phyloP scores from a whole-genome alignment of 2,797 vertebrate species.

The Danio aesculapii region DNA sequence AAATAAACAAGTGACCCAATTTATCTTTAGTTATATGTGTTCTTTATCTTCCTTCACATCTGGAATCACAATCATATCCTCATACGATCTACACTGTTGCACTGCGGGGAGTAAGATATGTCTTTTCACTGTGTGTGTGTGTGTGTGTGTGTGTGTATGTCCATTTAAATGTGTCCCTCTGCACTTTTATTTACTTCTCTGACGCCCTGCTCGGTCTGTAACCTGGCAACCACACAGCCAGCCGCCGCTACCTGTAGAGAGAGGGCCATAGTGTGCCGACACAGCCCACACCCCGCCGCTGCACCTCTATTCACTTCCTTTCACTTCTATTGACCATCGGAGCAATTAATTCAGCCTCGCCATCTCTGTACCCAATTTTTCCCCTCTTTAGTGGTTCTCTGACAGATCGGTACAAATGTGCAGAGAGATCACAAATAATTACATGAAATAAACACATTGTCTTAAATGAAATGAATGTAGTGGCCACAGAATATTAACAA shows the following conservation, averaged over 20 bases:
- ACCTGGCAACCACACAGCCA: conserved; percentile 52
- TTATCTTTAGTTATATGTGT: conserved; percentile 18
- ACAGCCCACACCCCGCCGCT: conserved; percentile 64
- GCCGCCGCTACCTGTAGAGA: conserved; percentile 45
- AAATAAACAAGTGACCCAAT: conserved; percentile 5
- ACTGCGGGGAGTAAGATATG: conserved; percentile 2
- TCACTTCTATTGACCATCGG: conserved; percentile 40
- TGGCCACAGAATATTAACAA: neutral
- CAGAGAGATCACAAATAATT: conserved; percentile 15
- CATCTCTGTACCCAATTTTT: conserved; percentile 40
- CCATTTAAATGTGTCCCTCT: conserved; percentile 8
- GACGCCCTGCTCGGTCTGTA: conserved; percentile 36
- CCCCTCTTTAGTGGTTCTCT: conserved; percentile 10
- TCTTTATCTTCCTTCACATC: neutral
- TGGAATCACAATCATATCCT: conserved; percentile 7
- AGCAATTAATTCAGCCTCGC: conserved; percentile 37
- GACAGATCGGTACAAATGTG: neutral
- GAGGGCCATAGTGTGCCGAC: conserved; percentile 60
- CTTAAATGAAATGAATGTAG: no score
- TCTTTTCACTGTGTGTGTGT: conserved; percentile 31
- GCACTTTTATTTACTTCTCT: conserved; percentile 51
- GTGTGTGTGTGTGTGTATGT: conserved; percentile 25
- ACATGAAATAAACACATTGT: conserved; percentile 10
- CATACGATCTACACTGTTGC: conserved; percentile 19
- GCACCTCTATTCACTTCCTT: conserved; percentile 53